A percentile compares a stretch with the other conserved stretches of the same genome.
Evolutionary conservation across 2,113 vertebrate genomes (phyloP).

Genomic region (Scomber colias): DNA sequence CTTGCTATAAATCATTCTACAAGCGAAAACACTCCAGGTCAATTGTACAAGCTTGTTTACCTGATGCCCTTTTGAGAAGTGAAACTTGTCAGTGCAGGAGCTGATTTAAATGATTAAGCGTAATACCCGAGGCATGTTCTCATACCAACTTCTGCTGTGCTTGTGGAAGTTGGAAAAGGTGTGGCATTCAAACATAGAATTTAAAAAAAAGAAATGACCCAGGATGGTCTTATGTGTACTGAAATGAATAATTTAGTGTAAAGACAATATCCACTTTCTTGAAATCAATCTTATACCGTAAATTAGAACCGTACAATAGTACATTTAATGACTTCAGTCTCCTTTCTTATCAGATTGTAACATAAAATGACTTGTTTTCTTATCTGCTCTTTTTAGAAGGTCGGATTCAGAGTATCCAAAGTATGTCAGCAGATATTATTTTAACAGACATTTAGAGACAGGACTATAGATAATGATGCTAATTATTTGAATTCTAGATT

Average conservation of each 20-base stretch:
- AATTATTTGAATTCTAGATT: too few species aligned
- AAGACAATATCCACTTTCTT: not conserved
- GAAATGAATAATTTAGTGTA: not conserved
- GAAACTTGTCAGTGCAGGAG: constrained; percentile 56
- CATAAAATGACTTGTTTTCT: too few species aligned
- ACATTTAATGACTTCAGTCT: too few species aligned
- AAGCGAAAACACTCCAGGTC: constrained; percentile 24
- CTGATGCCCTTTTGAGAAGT: constrained; percentile 68
- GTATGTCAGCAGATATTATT: too few species aligned
- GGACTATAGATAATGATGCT: too few species aligned
- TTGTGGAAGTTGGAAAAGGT: constrained; percentile 2
- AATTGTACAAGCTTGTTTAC: constrained; percentile 63
- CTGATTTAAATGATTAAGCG: constrained; percentile 75
- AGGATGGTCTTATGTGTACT: not conserved
- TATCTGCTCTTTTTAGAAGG: too few species aligned
- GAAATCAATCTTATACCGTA: too few species aligned
- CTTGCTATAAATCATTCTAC: constrained; percentile 58
- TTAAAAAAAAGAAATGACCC: constrained; percentile 15
- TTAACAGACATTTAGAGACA: too few species aligned
- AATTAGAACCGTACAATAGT: too few species aligned
- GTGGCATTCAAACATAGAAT: constrained; percentile 15
- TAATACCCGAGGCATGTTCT: constrained; percentile 26
- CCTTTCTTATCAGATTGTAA: too few species aligned
- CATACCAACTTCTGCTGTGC: constrained; percentile 2
- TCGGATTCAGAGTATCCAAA: too few species aligned